Percentiles rank a stretch among this genome's conserved stretches.
These are phyloP conservation scores for Conistra vaccinii DNA, from an alignment of 2,888 invertebrate species.

Conservation along the genomic window DNA sequence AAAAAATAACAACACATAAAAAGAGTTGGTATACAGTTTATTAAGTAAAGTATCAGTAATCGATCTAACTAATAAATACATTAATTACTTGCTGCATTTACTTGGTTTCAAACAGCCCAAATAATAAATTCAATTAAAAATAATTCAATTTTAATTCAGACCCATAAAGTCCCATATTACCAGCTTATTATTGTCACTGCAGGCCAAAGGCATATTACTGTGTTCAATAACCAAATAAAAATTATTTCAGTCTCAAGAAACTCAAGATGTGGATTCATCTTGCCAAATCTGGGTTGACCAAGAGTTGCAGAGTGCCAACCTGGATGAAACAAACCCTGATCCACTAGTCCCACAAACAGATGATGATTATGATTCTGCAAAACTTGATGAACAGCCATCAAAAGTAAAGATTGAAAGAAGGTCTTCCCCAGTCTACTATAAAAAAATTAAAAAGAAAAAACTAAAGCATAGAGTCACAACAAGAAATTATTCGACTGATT, in stretches of 20 bases:
- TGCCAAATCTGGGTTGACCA: slow-evolving; percentile 80
- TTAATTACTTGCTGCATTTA: neutral
- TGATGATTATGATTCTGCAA: slow-evolving; percentile 75
- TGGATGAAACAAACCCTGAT: slow-evolving; percentile 76
- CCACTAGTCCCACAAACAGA: slow-evolving; percentile 78
- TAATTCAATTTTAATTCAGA: too few species aligned
- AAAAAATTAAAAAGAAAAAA: slow-evolving; percentile 80
- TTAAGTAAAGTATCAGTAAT: too few species aligned
- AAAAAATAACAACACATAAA: neutral
- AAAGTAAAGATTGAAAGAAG: slow-evolving; percentile 70
- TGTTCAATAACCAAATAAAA: neutral
- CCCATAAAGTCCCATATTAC: neutral
- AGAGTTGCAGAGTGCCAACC: slow-evolving; percentile 70
- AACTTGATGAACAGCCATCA: slow-evolving; percentile 63
- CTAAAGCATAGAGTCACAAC: slow-evolving; percentile 69
- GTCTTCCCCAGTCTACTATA: slow-evolving; percentile 63
- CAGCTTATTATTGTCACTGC: neutral
- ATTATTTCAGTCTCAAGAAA: slow-evolving; percentile 74
- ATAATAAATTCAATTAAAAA: too few species aligned
- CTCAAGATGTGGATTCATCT: slow-evolving; percentile 78
- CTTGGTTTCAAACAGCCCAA: too few species aligned
- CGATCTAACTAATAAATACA: neutral
- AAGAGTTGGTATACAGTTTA: neutral
- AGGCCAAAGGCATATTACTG: too few species aligned
- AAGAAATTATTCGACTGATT: slow-evolving; percentile 67